phyloP scores from a whole-genome alignment of 2,797 vertebrate species.

The Pseudomugil gertrudae region DNA sequence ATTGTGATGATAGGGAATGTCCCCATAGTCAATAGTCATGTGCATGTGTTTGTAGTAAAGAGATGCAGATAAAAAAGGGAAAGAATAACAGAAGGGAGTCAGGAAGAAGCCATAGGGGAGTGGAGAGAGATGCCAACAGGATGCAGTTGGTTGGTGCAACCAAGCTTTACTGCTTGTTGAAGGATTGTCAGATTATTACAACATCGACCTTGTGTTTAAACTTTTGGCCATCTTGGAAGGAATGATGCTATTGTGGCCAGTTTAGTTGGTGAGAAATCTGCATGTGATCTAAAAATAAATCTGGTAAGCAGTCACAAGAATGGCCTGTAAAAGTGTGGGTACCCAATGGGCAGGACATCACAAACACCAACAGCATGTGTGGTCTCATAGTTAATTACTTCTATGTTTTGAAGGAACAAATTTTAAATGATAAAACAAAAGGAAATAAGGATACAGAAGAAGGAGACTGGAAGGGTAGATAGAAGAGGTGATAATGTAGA shows the following conservation, averaged over 20 bases:
- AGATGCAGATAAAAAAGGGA: conserved; percentile 32
- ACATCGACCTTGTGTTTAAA: background rate
- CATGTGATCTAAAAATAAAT: background rate
- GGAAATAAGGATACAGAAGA: conserved; percentile 19
- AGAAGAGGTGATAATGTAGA: conserved; percentile 30
- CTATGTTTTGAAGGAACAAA: background rate
- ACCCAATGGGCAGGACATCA: background rate
- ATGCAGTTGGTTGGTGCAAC: background rate
- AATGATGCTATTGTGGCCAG: background rate
- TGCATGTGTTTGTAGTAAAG: conserved; percentile 61
- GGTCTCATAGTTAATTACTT: conserved; percentile 9
- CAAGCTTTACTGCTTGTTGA: conserved; percentile 21
- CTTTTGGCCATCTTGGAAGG: background rate
- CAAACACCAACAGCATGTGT: conserved; percentile 1
- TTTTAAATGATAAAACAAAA: conserved; percentile 37
- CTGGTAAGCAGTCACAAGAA: background rate
- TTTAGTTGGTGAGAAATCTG: background rate
- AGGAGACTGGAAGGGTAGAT: conserved; percentile 7
- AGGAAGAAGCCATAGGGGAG: conserved; percentile 50
- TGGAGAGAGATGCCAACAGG: conserved; percentile 18
- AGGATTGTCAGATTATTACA: background rate
- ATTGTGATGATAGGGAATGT: background rate
- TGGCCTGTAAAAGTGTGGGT: background rate
- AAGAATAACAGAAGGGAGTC: conserved; percentile 56
- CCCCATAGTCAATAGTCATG: background rate